Base-by-base conservation (phyloP, 2,888 invertebrate species). In the Chouioia cunea region DNA sequence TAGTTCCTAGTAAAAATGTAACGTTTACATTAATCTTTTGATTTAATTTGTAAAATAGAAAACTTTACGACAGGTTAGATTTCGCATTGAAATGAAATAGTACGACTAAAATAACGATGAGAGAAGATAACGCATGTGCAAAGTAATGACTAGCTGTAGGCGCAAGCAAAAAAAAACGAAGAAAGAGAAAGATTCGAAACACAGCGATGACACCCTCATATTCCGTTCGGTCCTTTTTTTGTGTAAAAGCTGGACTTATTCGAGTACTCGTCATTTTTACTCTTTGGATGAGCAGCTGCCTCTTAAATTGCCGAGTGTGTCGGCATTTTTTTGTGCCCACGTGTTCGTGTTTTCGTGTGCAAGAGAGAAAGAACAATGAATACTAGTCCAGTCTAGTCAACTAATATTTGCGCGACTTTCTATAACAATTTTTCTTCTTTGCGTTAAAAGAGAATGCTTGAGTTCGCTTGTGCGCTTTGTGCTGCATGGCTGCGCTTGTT, bases 351-450 rank as follows among this genome's bases (percentile, higher is more conserved):
- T n/a, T n/a, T n/a, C n/a, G n/a, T n/a, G n/a, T n/a, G n/a, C 10
- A 18, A 50, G 18, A 50, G 50, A 82, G 78, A 80, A 76, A 78
- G 79, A 81, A 82, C 82, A 83, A 83, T 81, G 81, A 83, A 81
- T 79, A 77, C 12, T 18, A 44, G 83, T 83, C 83, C 82, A 82
- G 82, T 81, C 82, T 84, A 36, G 36, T 83, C 78, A 79, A 81
- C 84, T 81, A 85, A 85, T 83, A 84, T 85, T 85, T 84, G 81
- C 77, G 77, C 77, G 78, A 80, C 79, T 80, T 81, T 79, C 75
- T 74, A 73, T 70, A 74, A 79, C 76, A 79, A 78, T 75, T 54
- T 70, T 70, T 66, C 48, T 53, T 46, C 53, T 47, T 4, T 56
- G 64, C 54, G 22, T 54, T 43, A 44, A 71, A 63, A 63, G 60